Evolutionary conservation across 2,888 invertebrate species (phyloP), one percentile per base, ranked within the genome.

Genomic region (Ferrisia virgata): DNA sequence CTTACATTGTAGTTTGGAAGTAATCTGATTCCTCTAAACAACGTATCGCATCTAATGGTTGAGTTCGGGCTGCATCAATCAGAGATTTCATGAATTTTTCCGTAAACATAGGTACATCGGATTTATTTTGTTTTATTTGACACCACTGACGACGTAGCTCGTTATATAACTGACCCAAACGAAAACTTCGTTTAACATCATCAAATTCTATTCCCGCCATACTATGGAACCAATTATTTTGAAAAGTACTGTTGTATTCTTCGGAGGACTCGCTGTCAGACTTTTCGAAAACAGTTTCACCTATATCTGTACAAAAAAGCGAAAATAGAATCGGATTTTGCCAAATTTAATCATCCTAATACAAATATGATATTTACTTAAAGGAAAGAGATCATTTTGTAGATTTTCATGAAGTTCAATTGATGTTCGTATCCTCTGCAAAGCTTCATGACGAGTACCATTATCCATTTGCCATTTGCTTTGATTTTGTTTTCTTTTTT

Each of bases 361-460:
- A n/a, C n/a, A n/a, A n/a, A n/a, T n/a, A n/a, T 15, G 25, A 43
- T 11, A 85, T 86, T 87, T 86, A 88, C 89, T 88, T 86, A 88
- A 87, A 81, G 88, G 88, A 86, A 87, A 88, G 72, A 89, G 86
- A 87, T 89, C 88, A 79, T 86, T 86, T 69, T 86, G 86, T 39
- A 87, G 86, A 79, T 87, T 87, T 78, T 85, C 86, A 76, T 86
- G 85, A 18, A 86, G 85, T 53, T 86, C 86, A 40, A 86, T 86
- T 87, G 88, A 85, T 87, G 86, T 86, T 76, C 90, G 89, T 91
- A 92, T 91, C 90, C 92, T 91, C 87, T 92, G 91, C 84, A 92
- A 87, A 0, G 91, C 90, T 87, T 92, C 92, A 86, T 92, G 91
- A 72, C 87, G 86, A 18, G 86, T 85, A 47, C 87, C 87, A 69